Conservation (phyloP, 1,140 invertebrate species). For the Caenorhabditis latens region DNA sequence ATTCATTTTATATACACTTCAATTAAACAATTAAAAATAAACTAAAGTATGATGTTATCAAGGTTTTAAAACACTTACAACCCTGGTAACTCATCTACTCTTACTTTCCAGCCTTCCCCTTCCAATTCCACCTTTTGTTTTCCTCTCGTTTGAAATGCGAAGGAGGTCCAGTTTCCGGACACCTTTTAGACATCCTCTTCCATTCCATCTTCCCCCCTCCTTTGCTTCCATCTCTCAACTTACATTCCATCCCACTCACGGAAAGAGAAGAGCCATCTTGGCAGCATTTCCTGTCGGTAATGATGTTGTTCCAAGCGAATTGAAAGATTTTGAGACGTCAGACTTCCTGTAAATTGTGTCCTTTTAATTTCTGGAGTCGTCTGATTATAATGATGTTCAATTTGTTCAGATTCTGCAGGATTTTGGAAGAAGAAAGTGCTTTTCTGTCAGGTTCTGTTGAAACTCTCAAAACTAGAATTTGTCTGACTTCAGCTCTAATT, state of each 20-base stretch:
- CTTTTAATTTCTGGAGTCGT: not conserved
- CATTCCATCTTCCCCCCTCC: not conserved
- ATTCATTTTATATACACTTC: too few species aligned
- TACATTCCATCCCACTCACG: slow-evolving; percentile 39
- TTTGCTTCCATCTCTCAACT: slow-evolving; percentile 41
- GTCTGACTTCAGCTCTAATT: not conserved
- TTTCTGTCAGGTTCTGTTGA: not conserved
- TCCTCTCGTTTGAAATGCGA: slow-evolving; percentile 26
- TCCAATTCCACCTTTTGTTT: slow-evolving; percentile 28
- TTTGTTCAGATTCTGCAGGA: not conserved
- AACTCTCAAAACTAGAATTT: not conserved
- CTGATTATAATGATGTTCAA: not conserved
- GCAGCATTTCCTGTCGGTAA: slow-evolving; percentile 50
- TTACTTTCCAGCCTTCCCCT: not conserved
- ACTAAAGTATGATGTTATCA: too few species aligned
- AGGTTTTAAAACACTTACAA: not conserved
- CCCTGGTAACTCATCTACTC: not conserved
- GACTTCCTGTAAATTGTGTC: not conserved
- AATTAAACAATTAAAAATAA: too few species aligned
- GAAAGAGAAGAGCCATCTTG: slow-evolving; percentile 20
- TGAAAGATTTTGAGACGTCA: not conserved
- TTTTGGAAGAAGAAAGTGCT: too few species aligned
- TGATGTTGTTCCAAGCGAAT: slow-evolving; percentile 34
- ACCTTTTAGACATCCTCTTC: slow-evolving; percentile 49
- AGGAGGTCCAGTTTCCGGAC: slow-evolving; percentile 55